Evolutionary conservation across 2,888 invertebrate species (phyloP), one percentile per base, ranked within the genome.

Genomic region (Lasioglossum oenotherae): DNA sequence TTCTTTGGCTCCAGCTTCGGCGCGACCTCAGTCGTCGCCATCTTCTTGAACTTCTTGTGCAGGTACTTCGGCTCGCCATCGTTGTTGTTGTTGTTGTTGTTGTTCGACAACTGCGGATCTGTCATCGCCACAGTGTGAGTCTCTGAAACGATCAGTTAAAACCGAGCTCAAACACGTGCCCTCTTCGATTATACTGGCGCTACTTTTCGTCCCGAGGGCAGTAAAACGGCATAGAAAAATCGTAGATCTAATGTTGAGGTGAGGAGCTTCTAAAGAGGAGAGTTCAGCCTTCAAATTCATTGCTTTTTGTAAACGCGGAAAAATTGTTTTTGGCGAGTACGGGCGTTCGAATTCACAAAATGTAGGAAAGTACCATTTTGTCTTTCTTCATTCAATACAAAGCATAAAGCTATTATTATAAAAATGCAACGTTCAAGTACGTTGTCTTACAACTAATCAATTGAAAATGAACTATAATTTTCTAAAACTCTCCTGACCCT

Each of bases 31-130:
- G 95, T 95, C 92, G 96, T 97, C 95, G 97, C 98, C 96, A 98
- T 97, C 95, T 98, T 98, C 96, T 98, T 98, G 96, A 98, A 98
- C 95, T 98, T 98, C 95, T 98, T 98, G 95, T 98, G 98, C 95
- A 98, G 96, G 96, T 98, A 98, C 95, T 97, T 98, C 94, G 96
- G 96, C 94, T 97, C 97, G 89, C 93, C 93, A 94, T 94, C 93
- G 91, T 94, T 93, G 81, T 93, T 93, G 90, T 93, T 93, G 84
- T 92, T 92, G 80, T 92, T 92, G 80, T 92, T 93, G 82, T 92
- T 93, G 87, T 92, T 94, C n/a, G 92, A 91, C 89, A 94, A 92
- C 93, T 94, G 94, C 90, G 94, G 94, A 91, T 95, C 94, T 92
- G 94, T 95, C 94, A 94, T 95, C 91, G 94, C 95, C 94, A 93